Evolutionary conservation across 2,888 invertebrate genomes (phyloP).

Genomic region (Chydorus sphaericus): DNA sequence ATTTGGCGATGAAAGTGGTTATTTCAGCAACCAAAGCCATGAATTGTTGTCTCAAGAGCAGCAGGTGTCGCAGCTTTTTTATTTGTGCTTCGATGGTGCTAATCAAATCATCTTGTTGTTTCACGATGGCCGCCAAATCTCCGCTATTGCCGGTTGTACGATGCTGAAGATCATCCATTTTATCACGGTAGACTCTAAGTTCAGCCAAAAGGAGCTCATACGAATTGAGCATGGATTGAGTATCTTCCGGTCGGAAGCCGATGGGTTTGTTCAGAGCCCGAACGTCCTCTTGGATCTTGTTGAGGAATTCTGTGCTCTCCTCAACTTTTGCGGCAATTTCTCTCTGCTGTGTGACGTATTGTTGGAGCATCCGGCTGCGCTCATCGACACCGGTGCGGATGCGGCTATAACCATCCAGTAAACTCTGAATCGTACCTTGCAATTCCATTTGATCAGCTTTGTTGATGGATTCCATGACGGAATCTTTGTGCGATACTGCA

Average conservation of each 20-base stretch:
- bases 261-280: conserved; percentile 71
- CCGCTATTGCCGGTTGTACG: conserved; percentile 44
- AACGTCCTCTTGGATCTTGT: conserved; percentile 65
- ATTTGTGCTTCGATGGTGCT: conserved; percentile 73
- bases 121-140: conserved; percentile 59
- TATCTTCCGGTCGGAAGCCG: conserved; percentile 75
- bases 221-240: conserved; percentile 48
- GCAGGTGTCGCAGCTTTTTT: conserved; percentile 54
- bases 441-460: conserved; percentile 73
- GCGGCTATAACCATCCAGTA: conserved; percentile 62
- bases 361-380: conserved; percentile 52
- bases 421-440: conserved; percentile 58
- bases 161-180: conserved; percentile 43
- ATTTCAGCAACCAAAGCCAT: conserved; percentile 74
- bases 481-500: conserved; percentile 62
- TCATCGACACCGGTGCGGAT: conserved; percentile 60
- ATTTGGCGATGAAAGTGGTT: conserved; percentile 69
- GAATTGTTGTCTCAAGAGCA: conserved; percentile 74
- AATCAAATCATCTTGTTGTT: conserved; percentile 73
- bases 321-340: conserved; percentile 64
- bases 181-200: conserved; percentile 27
- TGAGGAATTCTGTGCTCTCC: conserved; percentile 62
- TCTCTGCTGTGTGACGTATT: conserved; percentile 64
- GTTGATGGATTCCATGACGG: conserved; percentile 59
- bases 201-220: conserved; percentile 49